A percentile compares a stretch with the other conserved stretches of the same genome.
Conservation (phyloP, 2,888 invertebrate genomes). For the Hydropsyche betteni region DNA sequence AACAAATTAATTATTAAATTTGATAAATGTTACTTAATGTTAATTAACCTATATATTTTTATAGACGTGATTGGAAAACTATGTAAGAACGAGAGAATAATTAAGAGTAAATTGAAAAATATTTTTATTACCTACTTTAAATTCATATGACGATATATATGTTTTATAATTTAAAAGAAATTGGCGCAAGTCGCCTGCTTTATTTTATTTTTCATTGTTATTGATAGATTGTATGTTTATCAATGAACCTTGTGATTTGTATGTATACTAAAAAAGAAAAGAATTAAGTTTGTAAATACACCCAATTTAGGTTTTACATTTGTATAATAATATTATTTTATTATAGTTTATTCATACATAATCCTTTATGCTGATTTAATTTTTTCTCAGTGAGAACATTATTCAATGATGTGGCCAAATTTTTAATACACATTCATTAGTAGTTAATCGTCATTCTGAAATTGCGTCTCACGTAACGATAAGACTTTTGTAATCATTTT, state of each 20-base stretch:
- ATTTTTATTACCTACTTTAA: constrained; percentile 36
- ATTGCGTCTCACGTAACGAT: neutral
- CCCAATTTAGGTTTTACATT: neutral
- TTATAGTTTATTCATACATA: neutral
- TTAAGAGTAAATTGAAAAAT: constrained; percentile 3
- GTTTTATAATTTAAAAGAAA: neutral
- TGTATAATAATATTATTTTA: constrained; percentile 1
- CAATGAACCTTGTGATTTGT: constrained; percentile 13
- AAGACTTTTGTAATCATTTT: too few species aligned
- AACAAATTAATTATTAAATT: constrained; percentile 10
- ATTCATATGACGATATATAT: neutral
- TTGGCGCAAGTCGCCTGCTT: neutral
- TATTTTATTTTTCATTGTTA: constrained; percentile 4
- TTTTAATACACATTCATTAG: neutral
- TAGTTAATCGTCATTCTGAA: neutral
- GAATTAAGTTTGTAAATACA: constrained; percentile 11
- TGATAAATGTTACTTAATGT: constrained; percentile 31
- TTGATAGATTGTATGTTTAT: neutral
- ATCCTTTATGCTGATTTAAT: neutral
- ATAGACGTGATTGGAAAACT: neutral
- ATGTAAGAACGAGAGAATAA: constrained; percentile 1
- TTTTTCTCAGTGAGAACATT: neutral
- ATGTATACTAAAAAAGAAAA: constrained; percentile 12
- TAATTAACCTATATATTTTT: constrained; percentile 16
- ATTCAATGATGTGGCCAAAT: neutral